These are phyloP conservation scores for Pteruthius melanotis DNA, from an alignment of 2,113 vertebrate species.

Conservation along the genomic window DNA sequence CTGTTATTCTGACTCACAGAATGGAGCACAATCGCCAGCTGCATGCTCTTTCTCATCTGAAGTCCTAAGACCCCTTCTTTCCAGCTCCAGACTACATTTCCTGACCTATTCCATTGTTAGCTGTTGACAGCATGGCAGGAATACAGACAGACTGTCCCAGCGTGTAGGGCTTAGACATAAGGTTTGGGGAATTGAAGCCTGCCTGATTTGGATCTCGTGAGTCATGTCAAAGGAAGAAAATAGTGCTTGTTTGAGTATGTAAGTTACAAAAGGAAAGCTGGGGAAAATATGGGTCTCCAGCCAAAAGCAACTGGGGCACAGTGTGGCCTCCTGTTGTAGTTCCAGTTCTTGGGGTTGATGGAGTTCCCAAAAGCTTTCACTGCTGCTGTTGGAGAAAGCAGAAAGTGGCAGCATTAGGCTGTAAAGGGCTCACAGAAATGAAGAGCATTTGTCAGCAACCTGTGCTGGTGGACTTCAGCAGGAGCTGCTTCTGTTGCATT, in stretches of 20 bases:
- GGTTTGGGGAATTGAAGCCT: neutral
- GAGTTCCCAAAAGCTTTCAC: neutral
- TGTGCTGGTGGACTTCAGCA: neutral
- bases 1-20: neutral
- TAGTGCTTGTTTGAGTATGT: accelerated
- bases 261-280: neutral
- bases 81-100: neutral
- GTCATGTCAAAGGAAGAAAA: neutral
- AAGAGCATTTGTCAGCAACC: neutral
- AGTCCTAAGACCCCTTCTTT: neutral
- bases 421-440: neutral
- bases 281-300: neutral
- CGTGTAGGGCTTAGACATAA: accelerated
- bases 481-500: neutral
- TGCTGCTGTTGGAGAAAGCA: neutral
- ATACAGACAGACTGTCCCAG: neutral
- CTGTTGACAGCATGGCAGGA: neutral
- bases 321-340: neutral
- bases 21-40: neutral
- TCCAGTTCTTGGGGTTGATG: neutral
- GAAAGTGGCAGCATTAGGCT: neutral
- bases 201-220: neutral
- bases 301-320: neutral
- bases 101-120: neutral
- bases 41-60: neutral